Base-by-base conservation (phyloP, 2,797 vertebrate species). In the Gallinago stenura region DNA sequence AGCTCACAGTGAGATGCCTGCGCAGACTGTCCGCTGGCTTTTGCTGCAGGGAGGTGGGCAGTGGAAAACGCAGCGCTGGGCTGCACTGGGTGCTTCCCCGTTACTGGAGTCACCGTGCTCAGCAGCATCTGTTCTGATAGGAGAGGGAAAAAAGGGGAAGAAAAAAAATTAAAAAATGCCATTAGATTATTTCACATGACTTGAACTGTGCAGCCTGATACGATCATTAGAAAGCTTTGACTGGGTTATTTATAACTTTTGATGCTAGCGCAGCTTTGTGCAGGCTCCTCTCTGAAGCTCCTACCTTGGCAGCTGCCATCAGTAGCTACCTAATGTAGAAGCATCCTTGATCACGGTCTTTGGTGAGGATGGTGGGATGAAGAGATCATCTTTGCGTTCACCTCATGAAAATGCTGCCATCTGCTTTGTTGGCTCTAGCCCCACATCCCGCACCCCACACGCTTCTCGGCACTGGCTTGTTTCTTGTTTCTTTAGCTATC, bases 381-480 rank as follows among this genome's bases (percentile, higher is more conserved):
- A 58, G 60, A 83, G 48, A 25, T 50, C 50, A 30, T 25, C 30
- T 30, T 65, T 2, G 2, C 2, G 1, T 9, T 45, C 71, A 20
- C 48, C 3, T 4, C 0, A 0, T 43, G 75, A 73, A 0, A 1
- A 31, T 80, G 46, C 48, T 0, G 4, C 71, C 35, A 76, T 62
- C 87, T 58, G 33, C 69, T 58, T 58, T 58, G 72, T 48, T 43
- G 51, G 43, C 39, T 90, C 0, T 0, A 90, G 75, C 15, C 58
- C n/a, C 14, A 24, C 37, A 41, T 14, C 50, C 14, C 6, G 4
- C 48, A 64, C 37, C 4, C 43, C 35, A 2, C 6, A 5, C 0
- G 2, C 78, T 69, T 46, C 26, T 56, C 39, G 14, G n/a, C 30
- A 37, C 1, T 0, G 19, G 16, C n/a, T 70, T 2, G 0, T 56